A percentile compares a stretch with the other conserved stretches of the same genome.
These are phyloP conservation scores for Carterocephalus palaemon DNA, from an alignment of 2,888 invertebrate species.

Conservation along the genomic window DNA sequence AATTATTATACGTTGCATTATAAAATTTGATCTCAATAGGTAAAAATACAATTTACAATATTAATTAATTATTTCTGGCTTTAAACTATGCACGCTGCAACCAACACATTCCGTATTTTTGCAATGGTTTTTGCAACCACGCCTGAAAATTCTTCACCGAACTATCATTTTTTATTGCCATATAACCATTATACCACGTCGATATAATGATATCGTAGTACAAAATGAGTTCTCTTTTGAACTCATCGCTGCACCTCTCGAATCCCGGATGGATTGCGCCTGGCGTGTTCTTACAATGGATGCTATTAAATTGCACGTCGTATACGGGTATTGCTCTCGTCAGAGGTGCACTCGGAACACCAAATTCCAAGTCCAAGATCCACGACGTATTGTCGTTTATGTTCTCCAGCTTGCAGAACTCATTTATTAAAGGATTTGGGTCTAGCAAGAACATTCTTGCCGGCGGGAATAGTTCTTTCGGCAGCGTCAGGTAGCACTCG, in stretches of 20 bases:
- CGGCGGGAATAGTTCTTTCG: constrained; percentile 52
- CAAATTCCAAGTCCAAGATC: constrained; percentile 62
- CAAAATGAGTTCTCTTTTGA: constrained; percentile 47
- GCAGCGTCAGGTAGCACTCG: constrained; percentile 47
- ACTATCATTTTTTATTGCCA: constrained; percentile 41
- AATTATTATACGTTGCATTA: too few relatives aligned
- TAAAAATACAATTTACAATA: constrained; percentile 28
- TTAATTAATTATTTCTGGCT: neutral
- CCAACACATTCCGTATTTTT: constrained; percentile 61
- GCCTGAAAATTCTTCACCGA: constrained; percentile 59
- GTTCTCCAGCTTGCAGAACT: constrained; percentile 49
- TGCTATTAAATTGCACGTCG: constrained; percentile 50
- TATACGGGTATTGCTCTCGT: constrained; percentile 52
- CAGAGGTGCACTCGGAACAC: constrained; percentile 44
- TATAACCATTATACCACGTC: constrained; percentile 55
- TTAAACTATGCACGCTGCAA: constrained; percentile 36
- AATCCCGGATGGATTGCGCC: constrained; percentile 58
- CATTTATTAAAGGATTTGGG: constrained; percentile 58
- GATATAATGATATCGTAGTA: constrained; percentile 58
- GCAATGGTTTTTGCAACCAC: constrained; percentile 55
- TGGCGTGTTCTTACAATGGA: constrained; percentile 53
- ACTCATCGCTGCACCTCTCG: constrained; percentile 48
- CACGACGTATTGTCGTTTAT: constrained; percentile 43
- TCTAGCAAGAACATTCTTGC: constrained; percentile 48
- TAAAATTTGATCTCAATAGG: constrained; percentile 12